A percentile compares a stretch with the other conserved stretches of the same genome.
Evolutionary conservation across 2,888 invertebrate species (phyloP).

Genomic region (Eupithecia subfuscata): DNA sequence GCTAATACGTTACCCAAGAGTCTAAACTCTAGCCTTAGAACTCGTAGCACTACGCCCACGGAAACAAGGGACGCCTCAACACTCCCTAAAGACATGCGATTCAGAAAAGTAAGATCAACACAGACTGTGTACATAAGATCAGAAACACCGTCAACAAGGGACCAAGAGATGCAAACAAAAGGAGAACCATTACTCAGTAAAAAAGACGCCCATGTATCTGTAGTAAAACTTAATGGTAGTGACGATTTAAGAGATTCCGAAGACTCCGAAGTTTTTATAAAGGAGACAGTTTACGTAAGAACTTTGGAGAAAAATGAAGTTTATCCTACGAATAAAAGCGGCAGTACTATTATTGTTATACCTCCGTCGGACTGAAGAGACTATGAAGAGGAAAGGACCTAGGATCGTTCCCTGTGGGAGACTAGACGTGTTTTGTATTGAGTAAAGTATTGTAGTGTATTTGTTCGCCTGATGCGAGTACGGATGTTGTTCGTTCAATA

Average conservation of each 20-base stretch:
- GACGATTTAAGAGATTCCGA: constrained; percentile 62
- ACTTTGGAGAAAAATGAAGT: constrained; percentile 71
- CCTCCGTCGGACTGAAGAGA: constrained; percentile 75
- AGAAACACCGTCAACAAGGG: constrained; percentile 63
- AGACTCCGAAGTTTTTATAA: constrained; percentile 56
- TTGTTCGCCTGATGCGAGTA: not conserved
- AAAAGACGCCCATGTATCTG: constrained; percentile 63
- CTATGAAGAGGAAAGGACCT: constrained; percentile 31
- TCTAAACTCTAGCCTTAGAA: constrained; percentile 67
- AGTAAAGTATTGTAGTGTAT: not conserved
- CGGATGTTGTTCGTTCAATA: not conserved
- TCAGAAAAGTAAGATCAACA: constrained; percentile 72
- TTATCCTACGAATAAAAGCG: constrained; percentile 70
- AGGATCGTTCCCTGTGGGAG: constrained; percentile 38
- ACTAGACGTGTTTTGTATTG: constrained; percentile 16
- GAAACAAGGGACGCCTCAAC: constrained; percentile 71
- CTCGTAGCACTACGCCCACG: constrained; percentile 66
- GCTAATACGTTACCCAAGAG: constrained; percentile 72
- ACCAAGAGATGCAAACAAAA: constrained; percentile 60
- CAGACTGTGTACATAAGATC: constrained; percentile 75
- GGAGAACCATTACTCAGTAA: constrained; percentile 49
- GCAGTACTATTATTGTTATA: constrained; percentile 76
- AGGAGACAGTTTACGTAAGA: constrained; percentile 68
- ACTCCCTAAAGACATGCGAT: constrained; percentile 78
- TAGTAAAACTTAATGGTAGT: constrained; percentile 73